Conservation (phyloP, 2,113 vertebrate species). For the Perca fluviatilis region DNA sequence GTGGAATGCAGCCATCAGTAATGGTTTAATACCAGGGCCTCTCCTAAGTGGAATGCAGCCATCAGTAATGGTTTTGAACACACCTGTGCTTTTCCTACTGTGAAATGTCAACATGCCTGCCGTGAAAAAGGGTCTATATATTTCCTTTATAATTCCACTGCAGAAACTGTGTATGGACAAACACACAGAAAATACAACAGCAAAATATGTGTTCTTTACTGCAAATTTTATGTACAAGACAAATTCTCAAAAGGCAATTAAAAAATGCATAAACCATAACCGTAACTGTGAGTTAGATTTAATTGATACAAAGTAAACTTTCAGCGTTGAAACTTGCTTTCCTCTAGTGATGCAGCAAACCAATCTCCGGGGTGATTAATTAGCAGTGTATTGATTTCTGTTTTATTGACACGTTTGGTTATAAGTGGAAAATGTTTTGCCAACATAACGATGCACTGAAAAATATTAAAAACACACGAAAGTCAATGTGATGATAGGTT, state of each 20-base stretch:
- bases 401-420: constrained; percentile 20
- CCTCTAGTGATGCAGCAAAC: constrained; percentile 11
- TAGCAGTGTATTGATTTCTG: constrained; percentile 1
- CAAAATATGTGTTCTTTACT: constrained; percentile 66
- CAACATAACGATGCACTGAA: constrained; percentile 10
- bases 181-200: neutral
- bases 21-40: too few species aligned
- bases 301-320: constrained; percentile 37
- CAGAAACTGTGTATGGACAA: neutral
- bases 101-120: too few species aligned
- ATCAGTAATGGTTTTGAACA: too few species aligned
- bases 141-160: neutral
- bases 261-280: constrained; percentile 73
- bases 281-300: constrained; percentile 59
- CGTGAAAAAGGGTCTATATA: too few species aligned
- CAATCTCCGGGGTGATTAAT: constrained; percentile 3
- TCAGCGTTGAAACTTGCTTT: neutral
- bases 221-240: constrained; percentile 81
- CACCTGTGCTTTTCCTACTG: too few species aligned
- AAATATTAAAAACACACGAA: constrained; percentile 21
- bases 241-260: constrained; percentile 74
- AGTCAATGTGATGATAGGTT: neutral
- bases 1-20: too few species aligned
- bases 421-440: constrained; percentile 10
- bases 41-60: too few species aligned